Evolutionary conservation across 1,140 invertebrate genomes (phyloP).

Genomic region (Nilaparvata lugens): DNA sequence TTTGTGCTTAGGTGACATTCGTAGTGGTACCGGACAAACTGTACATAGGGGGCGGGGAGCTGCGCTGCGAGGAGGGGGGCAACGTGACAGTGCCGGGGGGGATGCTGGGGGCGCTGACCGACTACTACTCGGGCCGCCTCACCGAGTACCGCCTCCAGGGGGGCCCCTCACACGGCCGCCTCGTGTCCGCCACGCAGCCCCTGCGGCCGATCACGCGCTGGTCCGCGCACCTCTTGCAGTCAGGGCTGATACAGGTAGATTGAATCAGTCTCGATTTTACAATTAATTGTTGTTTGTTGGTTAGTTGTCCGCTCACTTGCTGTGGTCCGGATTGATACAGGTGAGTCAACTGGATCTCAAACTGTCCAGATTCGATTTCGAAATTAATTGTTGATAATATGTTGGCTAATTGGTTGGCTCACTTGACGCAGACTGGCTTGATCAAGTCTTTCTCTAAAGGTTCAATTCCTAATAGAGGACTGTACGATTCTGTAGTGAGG

Average conservation of each 20-base stretch:
- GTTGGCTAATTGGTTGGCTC: too few species aligned
- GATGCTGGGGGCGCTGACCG: conserved; percentile 56
- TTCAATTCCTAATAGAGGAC: too few species aligned
- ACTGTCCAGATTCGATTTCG: too few species aligned
- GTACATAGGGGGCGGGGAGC: conserved; percentile 53
- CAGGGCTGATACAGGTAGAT: conserved; percentile 49
- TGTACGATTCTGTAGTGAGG: too few species aligned
- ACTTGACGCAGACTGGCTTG: too few species aligned
- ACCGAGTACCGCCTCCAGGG: conserved; percentile 35
- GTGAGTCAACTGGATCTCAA: too few species aligned
- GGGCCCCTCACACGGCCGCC: conserved; percentile 12
- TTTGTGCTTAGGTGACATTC: conserved; percentile 43
- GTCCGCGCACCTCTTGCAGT: conserved; percentile 58
- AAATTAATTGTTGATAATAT: too few species aligned
- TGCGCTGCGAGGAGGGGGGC: conserved; percentile 67
- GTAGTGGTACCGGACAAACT: conserved; percentile 70
- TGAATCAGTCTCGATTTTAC: too few species aligned
- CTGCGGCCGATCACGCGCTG: conserved; percentile 39
- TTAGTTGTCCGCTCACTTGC: too few species aligned
- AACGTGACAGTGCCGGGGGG: conserved; percentile 37
- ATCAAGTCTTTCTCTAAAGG: too few species aligned
- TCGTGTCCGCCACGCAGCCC: conserved; percentile 16
- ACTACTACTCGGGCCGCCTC: conserved; percentile 66
- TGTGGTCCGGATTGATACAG: too few species aligned
- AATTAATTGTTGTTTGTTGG: too few species aligned